These are phyloP conservation scores for Polyploca ridens DNA, from an alignment of 2,888 invertebrate genomes.

Conservation along the genomic window DNA sequence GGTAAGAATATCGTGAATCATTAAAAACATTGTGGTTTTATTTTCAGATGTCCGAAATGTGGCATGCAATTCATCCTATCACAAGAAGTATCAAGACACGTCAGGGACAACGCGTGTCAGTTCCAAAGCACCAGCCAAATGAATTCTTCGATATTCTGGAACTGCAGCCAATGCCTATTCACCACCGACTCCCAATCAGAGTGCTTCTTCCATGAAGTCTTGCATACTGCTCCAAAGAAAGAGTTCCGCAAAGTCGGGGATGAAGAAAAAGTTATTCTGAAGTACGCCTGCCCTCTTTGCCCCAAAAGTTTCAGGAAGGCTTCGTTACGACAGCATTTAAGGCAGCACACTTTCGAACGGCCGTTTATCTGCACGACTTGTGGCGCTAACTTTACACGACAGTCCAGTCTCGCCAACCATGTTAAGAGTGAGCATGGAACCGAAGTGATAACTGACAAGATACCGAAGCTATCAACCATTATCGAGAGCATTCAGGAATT, in stretches of 20 bases:
- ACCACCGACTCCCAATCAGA: slow-evolving; percentile 88
- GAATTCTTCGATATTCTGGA: slow-evolving; percentile 69
- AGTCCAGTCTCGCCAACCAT: slow-evolving; percentile 87
- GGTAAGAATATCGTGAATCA: too few relatives aligned
- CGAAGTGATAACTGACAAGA: slow-evolving; percentile 27
- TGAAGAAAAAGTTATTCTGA: slow-evolving; percentile 61
- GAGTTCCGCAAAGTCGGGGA: slow-evolving; percentile 49
- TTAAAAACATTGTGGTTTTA: not conserved
- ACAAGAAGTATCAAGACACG: slow-evolving; percentile 90
- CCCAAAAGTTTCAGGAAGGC: slow-evolving; percentile 86
- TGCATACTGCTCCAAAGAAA: slow-evolving; percentile 83
- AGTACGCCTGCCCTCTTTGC: slow-evolving; percentile 88
- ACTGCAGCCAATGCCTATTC: slow-evolving; percentile 86
- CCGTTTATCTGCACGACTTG: slow-evolving; percentile 88
- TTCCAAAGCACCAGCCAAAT: slow-evolving; percentile 52
- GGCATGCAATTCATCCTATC: slow-evolving; percentile 88
- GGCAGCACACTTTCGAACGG: slow-evolving; percentile 90
- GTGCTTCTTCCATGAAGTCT: slow-evolving; percentile 88
- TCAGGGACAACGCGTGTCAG: slow-evolving; percentile 85
- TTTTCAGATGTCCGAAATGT: slow-evolving; percentile 88
- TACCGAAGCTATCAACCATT: slow-evolving; percentile 32
- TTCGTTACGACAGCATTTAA: slow-evolving; percentile 88
- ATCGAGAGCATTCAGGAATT: slow-evolving; percentile 34
- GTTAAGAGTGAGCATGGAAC: slow-evolving; percentile 78
- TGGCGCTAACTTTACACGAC: slow-evolving; percentile 86